Evolutionary conservation across 2,113 vertebrate genomes (phyloP).

Genomic region (human): GRCh38 chr3:120110501-120111000

Average conservation of each 20-base stretch:
- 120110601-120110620: background rate
- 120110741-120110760: background rate
- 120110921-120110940: background rate
- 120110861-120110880: background rate
- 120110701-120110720: background rate
- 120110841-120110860: slow-evolving; percentile 39
- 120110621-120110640: background rate
- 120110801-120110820: background rate
- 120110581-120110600: background rate
- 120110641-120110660: background rate
- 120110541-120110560: background rate
- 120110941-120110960: background rate
- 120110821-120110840: background rate
- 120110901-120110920: slow-evolving; percentile 5
- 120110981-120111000: background rate
- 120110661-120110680: background rate
- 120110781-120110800: background rate
- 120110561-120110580: background rate
- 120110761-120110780: background rate
- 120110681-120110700: background rate
- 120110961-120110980: background rate
- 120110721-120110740: background rate
- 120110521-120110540: background rate
- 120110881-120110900: background rate
- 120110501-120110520: background rate